A percentile compares a stretch with the other conserved stretches of the same genome.
phyloP scores from a whole-genome alignment of 2,113 vertebrate species.

The Stegostoma tigrinum region DNA sequence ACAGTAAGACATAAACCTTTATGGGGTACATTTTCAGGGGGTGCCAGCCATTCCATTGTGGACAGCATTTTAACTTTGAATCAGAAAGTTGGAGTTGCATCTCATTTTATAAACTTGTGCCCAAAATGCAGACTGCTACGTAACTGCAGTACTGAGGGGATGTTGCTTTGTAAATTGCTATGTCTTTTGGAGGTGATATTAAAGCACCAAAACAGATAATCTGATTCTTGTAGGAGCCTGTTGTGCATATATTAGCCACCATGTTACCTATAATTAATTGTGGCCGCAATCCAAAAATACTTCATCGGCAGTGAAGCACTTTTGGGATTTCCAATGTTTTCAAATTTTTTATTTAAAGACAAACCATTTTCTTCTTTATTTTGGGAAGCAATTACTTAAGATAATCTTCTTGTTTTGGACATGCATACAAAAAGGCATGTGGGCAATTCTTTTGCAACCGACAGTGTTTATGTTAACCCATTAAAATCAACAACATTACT shows the following conservation, averaged over 20 bases:
- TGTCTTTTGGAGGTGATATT: background rate
- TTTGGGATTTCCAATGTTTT: background rate
- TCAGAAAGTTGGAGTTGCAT: background rate
- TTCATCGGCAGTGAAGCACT: background rate
- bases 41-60: background rate
- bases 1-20: background rate
- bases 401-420: background rate
- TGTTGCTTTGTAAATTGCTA: background rate
- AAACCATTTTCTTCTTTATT: background rate
- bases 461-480: background rate
- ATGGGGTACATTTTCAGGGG: background rate
- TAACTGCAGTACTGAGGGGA: background rate
- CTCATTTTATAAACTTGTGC: background rate
- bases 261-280: background rate
- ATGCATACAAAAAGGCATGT: background rate
- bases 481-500: background rate
- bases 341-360: background rate
- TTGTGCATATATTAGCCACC: background rate
- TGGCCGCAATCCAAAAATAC: background rate
- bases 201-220: background rate
- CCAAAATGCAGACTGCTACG: background rate
- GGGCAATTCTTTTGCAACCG: background rate
- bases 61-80: background rate
- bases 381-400: background rate
- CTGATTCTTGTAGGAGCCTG: background rate